Base-by-base conservation (phyloP, 2,113 vertebrate species). In the Cheirogaleus medius region DNA sequence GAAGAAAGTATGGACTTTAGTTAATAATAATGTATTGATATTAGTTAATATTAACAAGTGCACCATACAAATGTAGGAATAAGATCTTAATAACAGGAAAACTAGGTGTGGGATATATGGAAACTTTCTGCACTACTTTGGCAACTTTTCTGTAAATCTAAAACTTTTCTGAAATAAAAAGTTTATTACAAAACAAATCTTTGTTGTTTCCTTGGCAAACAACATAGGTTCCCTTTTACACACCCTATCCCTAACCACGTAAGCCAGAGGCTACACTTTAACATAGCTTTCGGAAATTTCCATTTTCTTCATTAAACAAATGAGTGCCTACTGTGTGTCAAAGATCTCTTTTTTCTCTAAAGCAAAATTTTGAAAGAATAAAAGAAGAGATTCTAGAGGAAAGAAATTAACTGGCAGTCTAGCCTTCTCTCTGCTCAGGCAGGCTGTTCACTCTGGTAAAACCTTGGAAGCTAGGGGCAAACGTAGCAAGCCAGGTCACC, bases 131-230 rank as follows among this genome's bases (percentile, higher is more conserved):
- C 8, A 56, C 2, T 80, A 37, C 25, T 58, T 84, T 17, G 49
- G 47, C 11, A 66, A n/a, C 21, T 92, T 84, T 80, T 91, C 64
- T 93, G 23, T 42, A 91, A 96, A 58, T 78, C 21, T 88, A 8
- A 39, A 85, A 77, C 37, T 44, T 74, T 37, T 47, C 49, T 52
- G 27, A 84, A 81, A 66, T 52, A 63, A 68, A 94, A 92, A 56
- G 13, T 44, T 71, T 80, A 90, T 39, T 85, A 42, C 10, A 66
- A 83, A 64, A 92, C 63, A 52, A 93, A 54, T n/a, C n/a, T n/a
- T n/a, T n/a, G n/a, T n/a, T n/a, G n/a, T 87, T 92, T 66, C 2
- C 69, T 63, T 83, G 68, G 52, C 20, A 86, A 97, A 88, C 63
- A 68, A 69, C 2, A 39, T 1, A 52, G 29, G 4, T 44, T 81